Evolutionary conservation across 2,113 vertebrate species (phyloP).

Genomic region (Ammodytes dubius): DNA sequence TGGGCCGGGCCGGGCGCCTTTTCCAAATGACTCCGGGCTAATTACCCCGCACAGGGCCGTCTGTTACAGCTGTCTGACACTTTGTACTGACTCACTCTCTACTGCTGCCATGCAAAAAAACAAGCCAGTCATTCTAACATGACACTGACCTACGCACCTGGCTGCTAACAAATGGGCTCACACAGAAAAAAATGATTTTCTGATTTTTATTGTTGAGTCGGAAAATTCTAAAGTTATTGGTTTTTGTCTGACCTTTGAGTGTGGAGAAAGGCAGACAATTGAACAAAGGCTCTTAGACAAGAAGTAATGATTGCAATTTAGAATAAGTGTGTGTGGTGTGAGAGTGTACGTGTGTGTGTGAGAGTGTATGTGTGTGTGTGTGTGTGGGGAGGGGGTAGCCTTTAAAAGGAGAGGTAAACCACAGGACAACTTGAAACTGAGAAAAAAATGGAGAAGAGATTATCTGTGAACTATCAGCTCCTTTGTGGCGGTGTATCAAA

Average conservation of each 20-base stretch:
- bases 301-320: slow-evolving; percentile 56
- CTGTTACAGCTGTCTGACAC: slow-evolving; percentile 65
- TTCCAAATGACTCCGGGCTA: slow-evolving; percentile 69
- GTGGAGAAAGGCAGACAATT: slow-evolving; percentile 15
- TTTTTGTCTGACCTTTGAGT: slow-evolving; percentile 55
- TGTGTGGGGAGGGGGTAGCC: no score
- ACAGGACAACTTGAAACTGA: not conserved
- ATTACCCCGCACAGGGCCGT: slow-evolving; percentile 64
- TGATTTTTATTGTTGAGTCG: not conserved
- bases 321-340: slow-evolving; percentile 14
- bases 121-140: slow-evolving; percentile 16
- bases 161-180: not conserved
- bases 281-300: slow-evolving; percentile 48
- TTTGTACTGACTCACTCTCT: slow-evolving; percentile 61
- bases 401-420: not conserved
- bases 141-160: not conserved
- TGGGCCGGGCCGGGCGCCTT: slow-evolving; percentile 60
- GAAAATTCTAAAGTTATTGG: not conserved
- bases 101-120: slow-evolving; percentile 35
- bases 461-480: not conserved
- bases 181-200: not conserved
- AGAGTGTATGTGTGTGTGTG: no score
- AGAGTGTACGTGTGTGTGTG: no score
- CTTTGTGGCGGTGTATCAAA: not conserved
- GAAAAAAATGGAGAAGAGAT: not conserved